Evolutionary conservation across 2,113 vertebrate species (phyloP).

Genomic region (Bubo scandiacus): DNA sequence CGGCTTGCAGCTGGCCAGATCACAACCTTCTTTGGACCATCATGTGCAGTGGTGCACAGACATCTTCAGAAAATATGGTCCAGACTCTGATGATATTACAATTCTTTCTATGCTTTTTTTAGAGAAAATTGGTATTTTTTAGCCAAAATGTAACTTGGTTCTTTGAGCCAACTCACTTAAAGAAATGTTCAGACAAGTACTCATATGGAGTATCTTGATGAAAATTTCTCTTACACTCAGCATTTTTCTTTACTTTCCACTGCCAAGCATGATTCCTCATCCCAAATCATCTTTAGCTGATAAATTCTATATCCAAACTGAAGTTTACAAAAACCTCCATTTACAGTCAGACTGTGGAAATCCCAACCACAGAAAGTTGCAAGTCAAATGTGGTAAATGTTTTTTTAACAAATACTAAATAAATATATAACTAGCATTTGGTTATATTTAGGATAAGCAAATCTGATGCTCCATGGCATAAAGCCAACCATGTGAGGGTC

Average conservation of each 20-base stretch:
- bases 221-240: background rate
- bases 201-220: background rate
- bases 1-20: background rate
- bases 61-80: background rate
- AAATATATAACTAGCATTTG: background rate
- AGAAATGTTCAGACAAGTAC: background rate
- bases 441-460: conserved; percentile 2
- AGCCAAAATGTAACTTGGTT: background rate
- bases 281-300: background rate
- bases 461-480: background rate
- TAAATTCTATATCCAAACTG: background rate
- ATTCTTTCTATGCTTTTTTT: background rate
- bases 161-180: background rate
- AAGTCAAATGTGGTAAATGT: background rate
- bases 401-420: background rate
- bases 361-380: background rate
- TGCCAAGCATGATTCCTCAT: background rate
- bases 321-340: background rate
- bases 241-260: background rate
- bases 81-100: background rate
- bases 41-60: background rate
- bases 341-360: background rate
- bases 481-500: background rate
- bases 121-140: background rate
- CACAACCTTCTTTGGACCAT: background rate